Evolutionary conservation across 2,888 invertebrate genomes (phyloP).

Genomic region (Acanthopleura granulata): DNA sequence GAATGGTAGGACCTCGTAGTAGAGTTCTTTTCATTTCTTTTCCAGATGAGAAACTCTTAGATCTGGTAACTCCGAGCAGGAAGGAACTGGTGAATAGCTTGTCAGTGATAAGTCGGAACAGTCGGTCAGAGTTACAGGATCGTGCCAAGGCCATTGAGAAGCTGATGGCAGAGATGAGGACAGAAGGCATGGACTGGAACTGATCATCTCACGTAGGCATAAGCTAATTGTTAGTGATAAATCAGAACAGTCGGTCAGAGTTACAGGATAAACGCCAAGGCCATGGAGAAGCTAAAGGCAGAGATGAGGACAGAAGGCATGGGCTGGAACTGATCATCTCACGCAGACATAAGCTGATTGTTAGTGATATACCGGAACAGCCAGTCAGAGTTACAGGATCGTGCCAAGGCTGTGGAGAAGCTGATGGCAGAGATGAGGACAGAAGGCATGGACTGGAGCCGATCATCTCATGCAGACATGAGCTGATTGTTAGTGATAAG

Average conservation of each 20-base stretch:
- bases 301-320: neutral
- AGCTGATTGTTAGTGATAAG: neutral
- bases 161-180: neutral
- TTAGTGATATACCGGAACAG: neutral
- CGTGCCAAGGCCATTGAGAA: neutral
- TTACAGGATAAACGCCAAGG: neutral
- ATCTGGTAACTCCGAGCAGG: neutral
- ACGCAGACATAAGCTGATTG: neutral
- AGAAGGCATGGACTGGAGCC: no score
- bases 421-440: neutral
- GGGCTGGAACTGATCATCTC: no score
- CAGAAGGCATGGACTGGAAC: no score
- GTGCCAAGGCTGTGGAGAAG: neutral
- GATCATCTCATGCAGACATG: neutral
- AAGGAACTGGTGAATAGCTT: neutral
- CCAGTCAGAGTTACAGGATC: neutral
- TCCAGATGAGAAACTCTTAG: neutral
- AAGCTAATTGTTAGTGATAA: neutral
- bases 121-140: slow-evolving; percentile 5
- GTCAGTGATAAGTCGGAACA: neutral
- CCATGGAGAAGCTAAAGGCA: neutral
- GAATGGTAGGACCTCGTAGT: no score
- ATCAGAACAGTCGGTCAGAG: slow-evolving; percentile 3
- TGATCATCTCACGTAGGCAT: no score
- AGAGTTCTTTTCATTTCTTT: neutral